Evolutionary conservation across 2,888 invertebrate species (phyloP), one percentile per base, ranked within the genome.

Genomic region (Frankliniella intonsa): DNA sequence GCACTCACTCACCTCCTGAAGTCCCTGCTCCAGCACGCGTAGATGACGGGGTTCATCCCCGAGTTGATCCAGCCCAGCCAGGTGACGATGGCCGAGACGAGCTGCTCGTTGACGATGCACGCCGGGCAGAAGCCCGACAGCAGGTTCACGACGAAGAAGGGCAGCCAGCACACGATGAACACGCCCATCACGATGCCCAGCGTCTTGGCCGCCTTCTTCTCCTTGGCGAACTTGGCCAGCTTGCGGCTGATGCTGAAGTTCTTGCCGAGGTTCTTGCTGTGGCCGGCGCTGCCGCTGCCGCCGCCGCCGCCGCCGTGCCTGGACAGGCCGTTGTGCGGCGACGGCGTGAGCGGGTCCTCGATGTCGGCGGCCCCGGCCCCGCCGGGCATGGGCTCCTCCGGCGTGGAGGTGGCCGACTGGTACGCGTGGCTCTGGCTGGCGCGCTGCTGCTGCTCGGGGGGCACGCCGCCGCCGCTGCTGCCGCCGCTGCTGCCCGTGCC

Each of bases 11-110:
- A 86, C 86, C 96, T 94, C 89, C 96, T 91, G 88, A 98, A 98
- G 89, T 98, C 98, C 86, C 96, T 91, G 90, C 97, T 97, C 94
- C 98, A 98, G 87, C 97, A 97, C n/a, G 98, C 98, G 88, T 98
- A 98, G 87, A 98, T 98, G 85, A 98, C 96, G 0, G 98, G 98
- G 90, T 97, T 97, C 97, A 97, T 97, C 84, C 96, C 95, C 80
- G 96, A 96, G 89, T 97, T 97, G 88, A 97, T 95, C 97, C 97
- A 97, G 82, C 97, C 97, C 79, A 97, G 91, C 97, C 97, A 97
- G 85, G 96, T 96, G 83, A 97, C 96, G 83, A 97, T 92, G 79
- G 95, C 94, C 84, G 94, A 93, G 50, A 97, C 94, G 83, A 96
- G 92, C 88, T 96, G 95, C 87, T 95, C 95, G 87, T 95, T 93